Percentiles rank a stretch among this genome's conserved stretches.
phyloP scores from a whole-genome alignment of 2,888 invertebrate genomes.

The Nomada flava region DNA sequence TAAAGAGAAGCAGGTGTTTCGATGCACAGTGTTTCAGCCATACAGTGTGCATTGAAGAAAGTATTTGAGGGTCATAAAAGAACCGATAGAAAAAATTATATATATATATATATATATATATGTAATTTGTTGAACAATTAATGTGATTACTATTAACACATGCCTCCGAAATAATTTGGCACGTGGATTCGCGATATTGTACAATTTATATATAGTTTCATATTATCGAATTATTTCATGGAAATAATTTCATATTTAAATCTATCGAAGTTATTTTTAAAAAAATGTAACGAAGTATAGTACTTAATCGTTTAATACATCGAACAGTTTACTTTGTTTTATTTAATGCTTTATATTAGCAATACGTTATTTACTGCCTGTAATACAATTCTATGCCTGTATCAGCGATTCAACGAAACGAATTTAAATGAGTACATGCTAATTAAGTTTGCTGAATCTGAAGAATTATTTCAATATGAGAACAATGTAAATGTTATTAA shows the following conservation, averaged over 20 bases:
- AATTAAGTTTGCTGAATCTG: constrained; percentile 23
- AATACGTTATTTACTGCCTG: not conserved
- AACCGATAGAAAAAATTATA: not conserved
- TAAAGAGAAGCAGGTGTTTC: not conserved
- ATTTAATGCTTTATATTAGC: constrained; percentile 9
- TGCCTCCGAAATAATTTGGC: not conserved
- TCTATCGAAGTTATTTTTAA: not conserved
- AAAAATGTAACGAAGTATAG: constrained; percentile 11
- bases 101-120: constrained; percentile 2
- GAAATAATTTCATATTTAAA: not conserved
- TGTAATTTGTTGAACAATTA: not conserved
- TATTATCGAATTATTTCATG: not conserved
- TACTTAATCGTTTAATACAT: constrained; percentile 17
- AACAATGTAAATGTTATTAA: constrained; percentile 4
- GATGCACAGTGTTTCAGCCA: constrained; percentile 74
- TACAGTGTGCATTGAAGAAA: constrained; percentile 61
- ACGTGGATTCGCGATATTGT: not conserved
- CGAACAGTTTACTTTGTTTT: constrained; percentile 14
- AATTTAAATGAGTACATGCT: constrained; percentile 11
- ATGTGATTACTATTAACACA: not conserved
- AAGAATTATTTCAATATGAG: constrained; percentile 16
- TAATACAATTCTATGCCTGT: not conserved
- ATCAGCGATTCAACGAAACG: not conserved
- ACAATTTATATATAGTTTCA: not conserved
- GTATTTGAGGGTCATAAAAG: not conserved